Evolutionary conservation across 2,888 invertebrate genomes (phyloP), one percentile per base, ranked within the genome.

Genomic region (Pherbina coryleti): DNA sequence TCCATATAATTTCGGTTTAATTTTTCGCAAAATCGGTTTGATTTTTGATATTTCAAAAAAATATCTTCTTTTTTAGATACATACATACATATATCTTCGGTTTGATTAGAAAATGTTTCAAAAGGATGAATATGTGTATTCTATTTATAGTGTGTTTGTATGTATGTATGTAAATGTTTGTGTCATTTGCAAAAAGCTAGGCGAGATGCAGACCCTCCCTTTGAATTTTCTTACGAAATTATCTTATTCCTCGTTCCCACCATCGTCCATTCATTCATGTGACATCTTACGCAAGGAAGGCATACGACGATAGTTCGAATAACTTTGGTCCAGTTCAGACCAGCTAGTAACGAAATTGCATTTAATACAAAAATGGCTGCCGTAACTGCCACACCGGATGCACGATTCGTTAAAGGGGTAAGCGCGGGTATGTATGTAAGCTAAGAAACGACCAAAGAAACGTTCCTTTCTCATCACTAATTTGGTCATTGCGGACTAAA

Each of bases 311-410:
- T 19, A 31, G n/a, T 57, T 53, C 22, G 22, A 19, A 57, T 37
- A 4, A 37, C 37, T 37, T 7, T 19, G 0, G n/a, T 37, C 9
- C 37, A 66, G 66, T 66, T 31, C 66, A 37, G 44, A 44, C 19
- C 44, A 11, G 19, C 8, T 37, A 7, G 57, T 37, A 37, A 55
- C 34, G 57, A 60, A 57, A 72, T 34, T 55, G 72, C 72, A 72
- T 37, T 72, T 72, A 57, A 55, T 34, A 57, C 72, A 34, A 72
- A 72, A 37, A 57, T 57, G 55, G 37, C 37, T 22, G 22, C 72
- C 70, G 55, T 53, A 53, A 55, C 31, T 25, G 17, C 70, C 11
- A 28, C 53, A 57, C 55, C 72, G 60, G 57, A 72, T 31, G 72
- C 72, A 72, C 55, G 31, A 31, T 22, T 28, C 17, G 28, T 28